Percentiles rank a stretch among this genome's conserved stretches.
Conservation (phyloP, 2,113 vertebrate genomes). For the Chascanopsetta lugubris region DNA sequence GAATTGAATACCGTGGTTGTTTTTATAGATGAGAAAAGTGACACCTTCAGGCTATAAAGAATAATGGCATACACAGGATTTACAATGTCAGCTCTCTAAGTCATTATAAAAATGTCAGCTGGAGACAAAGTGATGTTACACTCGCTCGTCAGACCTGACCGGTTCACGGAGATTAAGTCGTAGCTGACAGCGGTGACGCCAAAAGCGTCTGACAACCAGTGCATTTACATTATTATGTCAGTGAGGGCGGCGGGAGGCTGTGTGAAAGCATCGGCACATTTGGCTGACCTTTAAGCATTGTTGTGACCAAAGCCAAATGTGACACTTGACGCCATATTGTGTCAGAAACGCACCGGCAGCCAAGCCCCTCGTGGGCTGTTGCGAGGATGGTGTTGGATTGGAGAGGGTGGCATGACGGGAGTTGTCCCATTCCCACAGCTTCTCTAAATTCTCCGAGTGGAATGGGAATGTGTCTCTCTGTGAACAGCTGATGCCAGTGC, state of each 20-base stretch:
- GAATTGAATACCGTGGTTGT: not conserved
- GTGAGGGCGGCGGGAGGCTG: not conserved
- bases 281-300: conserved; percentile 1
- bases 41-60: not conserved
- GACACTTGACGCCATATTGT: conserved; percentile 1
- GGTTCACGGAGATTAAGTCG: not conserved
- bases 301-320: conserved; percentile 3
- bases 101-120: conserved; percentile 4
- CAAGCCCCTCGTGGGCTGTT: not conserved
- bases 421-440: conserved; percentile 47
- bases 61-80: not conserved
- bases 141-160: not conserved
- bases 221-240: not conserved
- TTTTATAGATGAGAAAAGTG: not conserved
- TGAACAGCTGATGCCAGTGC: conserved; percentile 61
- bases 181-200: not conserved
- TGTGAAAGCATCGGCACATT: not conserved
- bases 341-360: not conserved
- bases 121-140: conserved; percentile 1
- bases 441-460: conserved; percentile 41
- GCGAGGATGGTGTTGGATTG: not conserved
- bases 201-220: conserved; percentile 2
- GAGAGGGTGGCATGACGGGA: conserved; percentile 25
- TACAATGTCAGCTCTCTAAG: conserved; percentile 7
- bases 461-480: conserved; percentile 31